Base-by-base conservation (phyloP, 2,113 vertebrate species). In the Brienomyrus longianalis region DNA sequence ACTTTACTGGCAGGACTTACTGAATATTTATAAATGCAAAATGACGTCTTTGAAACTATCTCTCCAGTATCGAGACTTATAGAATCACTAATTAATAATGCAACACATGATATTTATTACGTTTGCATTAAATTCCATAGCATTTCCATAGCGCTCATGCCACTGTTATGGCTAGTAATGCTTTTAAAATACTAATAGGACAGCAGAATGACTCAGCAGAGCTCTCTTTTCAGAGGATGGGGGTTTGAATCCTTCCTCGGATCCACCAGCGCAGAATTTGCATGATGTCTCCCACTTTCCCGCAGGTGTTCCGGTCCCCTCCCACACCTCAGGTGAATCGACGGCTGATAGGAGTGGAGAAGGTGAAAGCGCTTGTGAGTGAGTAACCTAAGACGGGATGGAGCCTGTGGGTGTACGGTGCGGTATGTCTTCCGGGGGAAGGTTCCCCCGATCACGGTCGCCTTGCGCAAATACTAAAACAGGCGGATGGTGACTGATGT, bases 11-110 rank as follows among this genome's bases (percentile, higher is more conserved):
- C 21, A 39, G 54, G 21, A 62, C 52, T 88, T 56, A 31, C 15
- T 59, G 21, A 87, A 87, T 56, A 87, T 35, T 87, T 39, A 87
- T 51, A 52, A 52, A 86, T 86, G 48, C 48, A 86, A 86, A 51
- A 27, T 51, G 31, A 23, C 7, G 27, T 51, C 43, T 19, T 83
- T 45, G 19, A 47, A 84, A 84, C 43, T 84, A 9, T 84, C 45
- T 13, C 39, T 23, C 27, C 27, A 27, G 27, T 43, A 31, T 31
- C n/a, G 9, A 86, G 27, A 87, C 51, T 35, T 31, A 80, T 43
- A 43, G 31, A 80, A 17, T 80, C 74, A 43, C 74, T 80, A 80
- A 77, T 39, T 77, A 77, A 39, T 39, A 77, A 43, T 77, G 83
- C 83, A 84, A 84, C 43, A 48, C 45, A 83, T 39, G 13, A 17